Percentiles rank a stretch among this genome's conserved stretches.
phyloP scores from a whole-genome alignment of 2,113 vertebrate species.

The Catharus minimus region DNA sequence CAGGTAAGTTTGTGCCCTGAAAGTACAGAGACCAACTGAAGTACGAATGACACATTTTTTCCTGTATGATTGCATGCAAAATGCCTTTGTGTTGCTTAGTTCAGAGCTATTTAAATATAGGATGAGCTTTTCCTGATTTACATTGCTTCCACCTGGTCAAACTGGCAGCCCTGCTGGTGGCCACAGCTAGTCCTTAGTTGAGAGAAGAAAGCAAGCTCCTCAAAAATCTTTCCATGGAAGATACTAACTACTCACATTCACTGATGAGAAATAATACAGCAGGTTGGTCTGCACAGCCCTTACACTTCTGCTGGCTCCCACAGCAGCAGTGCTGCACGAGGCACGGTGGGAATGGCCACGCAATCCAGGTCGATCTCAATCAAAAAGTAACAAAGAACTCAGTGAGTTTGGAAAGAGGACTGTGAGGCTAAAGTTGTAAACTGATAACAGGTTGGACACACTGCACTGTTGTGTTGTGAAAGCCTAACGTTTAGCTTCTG shows the following conservation, averaged over 20 bases:
- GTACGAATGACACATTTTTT: neutral
- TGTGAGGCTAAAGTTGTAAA: conserved; percentile 40
- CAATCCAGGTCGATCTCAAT: neutral
- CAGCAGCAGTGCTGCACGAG: accelerated
- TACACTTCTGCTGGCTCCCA: neutral
- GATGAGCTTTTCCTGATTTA: neutral
- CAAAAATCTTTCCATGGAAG: neutral
- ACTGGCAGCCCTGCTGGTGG: neutral
- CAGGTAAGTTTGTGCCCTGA: neutral
- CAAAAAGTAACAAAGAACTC: conserved; percentile 40
- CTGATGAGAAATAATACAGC: neutral
- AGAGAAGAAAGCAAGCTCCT: neutral
- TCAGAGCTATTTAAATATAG: neutral
- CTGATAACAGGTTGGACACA: conserved; percentile 31
- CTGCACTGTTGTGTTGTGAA: conserved; percentile 39
- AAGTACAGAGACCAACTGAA: neutral
- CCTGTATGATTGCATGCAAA: neutral
- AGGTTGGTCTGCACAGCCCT: neutral
- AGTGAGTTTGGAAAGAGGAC: conserved; percentile 12
- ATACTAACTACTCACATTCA: neutral
- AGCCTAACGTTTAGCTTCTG: conserved; percentile 6
- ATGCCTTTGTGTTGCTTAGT: neutral
- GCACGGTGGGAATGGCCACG: neutral
- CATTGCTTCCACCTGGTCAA: neutral
- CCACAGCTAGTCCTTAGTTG: neutral